phyloP scores from a whole-genome alignment of 2,797 vertebrate species.

The Streptopelia turtur region DNA sequence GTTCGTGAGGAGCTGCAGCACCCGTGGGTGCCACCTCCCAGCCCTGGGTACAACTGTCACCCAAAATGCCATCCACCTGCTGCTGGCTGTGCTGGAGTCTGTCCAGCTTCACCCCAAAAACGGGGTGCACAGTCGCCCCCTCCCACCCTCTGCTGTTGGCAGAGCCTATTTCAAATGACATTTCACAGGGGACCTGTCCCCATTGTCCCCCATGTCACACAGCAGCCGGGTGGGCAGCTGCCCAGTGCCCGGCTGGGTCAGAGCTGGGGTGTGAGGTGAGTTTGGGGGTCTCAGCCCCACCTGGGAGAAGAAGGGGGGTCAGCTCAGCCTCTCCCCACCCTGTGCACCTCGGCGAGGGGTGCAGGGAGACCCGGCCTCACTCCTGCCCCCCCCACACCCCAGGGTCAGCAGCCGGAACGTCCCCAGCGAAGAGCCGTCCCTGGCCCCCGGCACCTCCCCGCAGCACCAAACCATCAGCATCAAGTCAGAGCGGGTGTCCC shows the following conservation, averaged over 20 bases:
- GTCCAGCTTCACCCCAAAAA: neutral
- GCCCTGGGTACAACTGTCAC: fast-evolving
- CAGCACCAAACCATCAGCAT: constrained; percentile 84
- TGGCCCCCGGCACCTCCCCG: constrained; percentile 47
- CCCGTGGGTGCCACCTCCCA: neutral
- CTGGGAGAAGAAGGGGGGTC: fast-evolving
- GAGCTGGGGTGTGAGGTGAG: neutral
- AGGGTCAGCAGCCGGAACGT: constrained; percentile 12
- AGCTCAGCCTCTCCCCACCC: neutral
- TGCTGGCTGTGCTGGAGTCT: fast-evolving
- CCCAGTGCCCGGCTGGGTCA: neutral
- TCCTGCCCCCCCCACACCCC: neutral
- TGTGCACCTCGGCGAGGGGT: fast-evolving
- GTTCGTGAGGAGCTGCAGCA: neutral
- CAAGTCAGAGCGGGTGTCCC: constrained; percentile 91
- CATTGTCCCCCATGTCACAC: fast-evolving
- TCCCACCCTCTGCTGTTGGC: fast-evolving
- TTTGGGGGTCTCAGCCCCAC: neutral
- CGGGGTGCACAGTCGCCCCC: neutral
- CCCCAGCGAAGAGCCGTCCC: neutral
- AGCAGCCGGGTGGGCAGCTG: neutral
- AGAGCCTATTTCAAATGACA: neutral
- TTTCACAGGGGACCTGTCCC: fast-evolving
- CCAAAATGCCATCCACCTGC: neutral
- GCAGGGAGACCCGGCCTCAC: neutral